These are phyloP conservation scores for Nothocercus nigrocapillus DNA, from an alignment of 2,113 vertebrate species.

Conservation along the genomic window DNA sequence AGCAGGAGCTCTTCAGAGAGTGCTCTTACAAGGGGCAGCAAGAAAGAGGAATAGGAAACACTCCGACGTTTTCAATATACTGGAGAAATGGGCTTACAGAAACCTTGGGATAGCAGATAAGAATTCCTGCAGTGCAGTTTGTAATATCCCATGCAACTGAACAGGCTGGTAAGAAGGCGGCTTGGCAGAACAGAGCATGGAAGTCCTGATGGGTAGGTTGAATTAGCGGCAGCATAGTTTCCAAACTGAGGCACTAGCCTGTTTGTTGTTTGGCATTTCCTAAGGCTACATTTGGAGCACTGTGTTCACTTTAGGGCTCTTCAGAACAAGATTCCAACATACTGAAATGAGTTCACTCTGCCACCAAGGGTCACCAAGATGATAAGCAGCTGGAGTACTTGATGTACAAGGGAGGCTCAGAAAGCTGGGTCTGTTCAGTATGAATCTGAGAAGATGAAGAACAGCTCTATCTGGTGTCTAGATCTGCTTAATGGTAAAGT, in stretches of 20 bases:
- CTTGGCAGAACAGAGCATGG: background rate
- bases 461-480: background rate
- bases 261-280: background rate
- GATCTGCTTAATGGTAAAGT: too few species aligned
- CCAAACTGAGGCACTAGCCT: background rate
- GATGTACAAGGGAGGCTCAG: background rate
- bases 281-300: background rate
- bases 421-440: background rate
- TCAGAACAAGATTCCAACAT: background rate
- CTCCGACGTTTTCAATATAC: background rate
- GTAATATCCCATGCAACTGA: background rate
- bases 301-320: background rate
- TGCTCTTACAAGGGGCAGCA: background rate
- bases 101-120: background rate
- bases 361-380: background rate
- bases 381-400: background rate
- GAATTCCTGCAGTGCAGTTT: background rate
- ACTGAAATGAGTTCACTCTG: background rate
- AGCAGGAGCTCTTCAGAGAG: background rate
- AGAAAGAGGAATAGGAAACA: background rate
- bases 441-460: background rate
- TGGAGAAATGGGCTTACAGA: background rate
- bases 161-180: background rate
- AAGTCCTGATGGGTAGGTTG: background rate
- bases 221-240: background rate